A percentile compares a stretch with the other conserved stretches of the same genome.
phyloP scores from a whole-genome alignment of 1,140 invertebrate genomes.

The Sitophilus oryzae region DNA sequence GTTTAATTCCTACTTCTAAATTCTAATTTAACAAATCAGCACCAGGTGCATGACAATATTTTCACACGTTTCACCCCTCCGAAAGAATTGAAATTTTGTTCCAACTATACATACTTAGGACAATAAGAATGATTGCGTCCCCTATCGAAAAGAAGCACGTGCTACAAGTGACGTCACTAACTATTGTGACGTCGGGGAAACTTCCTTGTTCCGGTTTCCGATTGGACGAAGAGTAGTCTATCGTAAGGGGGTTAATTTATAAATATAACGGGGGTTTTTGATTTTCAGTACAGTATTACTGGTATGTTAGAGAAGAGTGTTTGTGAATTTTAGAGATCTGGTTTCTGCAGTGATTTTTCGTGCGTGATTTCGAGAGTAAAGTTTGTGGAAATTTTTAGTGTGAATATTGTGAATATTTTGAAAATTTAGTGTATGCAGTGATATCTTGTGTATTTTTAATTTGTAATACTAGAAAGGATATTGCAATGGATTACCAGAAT shows the following conservation, averaged over 20 bases:
- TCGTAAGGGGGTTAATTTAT: slow-evolving; percentile 29
- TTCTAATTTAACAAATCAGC: too few species aligned
- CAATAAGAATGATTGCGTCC: slow-evolving; percentile 14
- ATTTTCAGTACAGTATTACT: slow-evolving; percentile 1
- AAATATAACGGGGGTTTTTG: slow-evolving; percentile 25
- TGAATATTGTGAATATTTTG: too few species aligned
- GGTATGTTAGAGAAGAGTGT: background rate
- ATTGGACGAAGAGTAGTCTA: slow-evolving; percentile 24
- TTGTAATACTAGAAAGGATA: too few species aligned
- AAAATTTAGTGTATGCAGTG: too few species aligned
- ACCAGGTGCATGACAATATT: too few species aligned
- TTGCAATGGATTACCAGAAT: too few species aligned
- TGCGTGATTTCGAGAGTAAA: too few species aligned
- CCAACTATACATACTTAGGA: background rate
- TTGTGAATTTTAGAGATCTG: too few species aligned
- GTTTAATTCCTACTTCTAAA: background rate
- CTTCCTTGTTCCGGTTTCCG: slow-evolving; percentile 36
- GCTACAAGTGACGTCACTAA: slow-evolving; percentile 15
- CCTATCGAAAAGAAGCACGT: slow-evolving; percentile 8
- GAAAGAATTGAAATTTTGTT: background rate
- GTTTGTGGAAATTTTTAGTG: too few species aligned
- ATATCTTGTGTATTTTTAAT: too few species aligned
- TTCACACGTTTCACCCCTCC: background rate
- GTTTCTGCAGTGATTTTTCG: too few species aligned
- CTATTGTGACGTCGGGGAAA: slow-evolving; percentile 14